phyloP scores from a whole-genome alignment of 1,140 invertebrate genomes.

The Drosophila sp. region DNA sequence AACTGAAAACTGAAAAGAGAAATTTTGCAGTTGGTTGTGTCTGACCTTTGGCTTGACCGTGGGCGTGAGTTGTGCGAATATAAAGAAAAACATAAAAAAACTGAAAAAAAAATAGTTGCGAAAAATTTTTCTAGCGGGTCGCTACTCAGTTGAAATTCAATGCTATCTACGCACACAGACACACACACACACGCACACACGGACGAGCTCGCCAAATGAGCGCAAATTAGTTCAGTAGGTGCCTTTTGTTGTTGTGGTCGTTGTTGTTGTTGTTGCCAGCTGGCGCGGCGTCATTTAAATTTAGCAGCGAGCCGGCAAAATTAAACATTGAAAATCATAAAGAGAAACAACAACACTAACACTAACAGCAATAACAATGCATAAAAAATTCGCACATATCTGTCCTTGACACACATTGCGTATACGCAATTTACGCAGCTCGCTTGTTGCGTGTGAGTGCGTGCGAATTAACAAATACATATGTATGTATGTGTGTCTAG shows the following conservation, averaged over 20 bases:
- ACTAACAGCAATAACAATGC: slow-evolving; percentile 3
- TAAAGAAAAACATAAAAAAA: slow-evolving; percentile 18
- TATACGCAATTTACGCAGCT: slow-evolving; percentile 80
- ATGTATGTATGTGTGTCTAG: slow-evolving; percentile 13
- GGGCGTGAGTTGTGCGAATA: slow-evolving; percentile 75
- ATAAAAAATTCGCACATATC: slow-evolving; percentile 81
- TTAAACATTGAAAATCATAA: slow-evolving; percentile 61
- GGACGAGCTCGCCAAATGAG: slow-evolving; percentile 12
- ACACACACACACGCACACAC: slow-evolving; percentile 21
- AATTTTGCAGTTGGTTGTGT: slow-evolving; percentile 53
- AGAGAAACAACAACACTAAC: slow-evolving; percentile 15
- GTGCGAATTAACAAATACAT: slow-evolving; percentile 50
- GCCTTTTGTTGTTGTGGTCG: slow-evolving; percentile 27
- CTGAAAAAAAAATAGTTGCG: slow-evolving; percentile 24
- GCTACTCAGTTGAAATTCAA: slow-evolving; percentile 65
- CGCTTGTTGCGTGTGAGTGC: slow-evolving; percentile 59
- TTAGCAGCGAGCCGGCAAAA: slow-evolving; percentile 63
- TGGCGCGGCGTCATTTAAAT: slow-evolving; percentile 67
- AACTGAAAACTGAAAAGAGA: slow-evolving; percentile 41
- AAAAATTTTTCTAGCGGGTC: slow-evolving; percentile 68
- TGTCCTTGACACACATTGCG: slow-evolving; percentile 84
- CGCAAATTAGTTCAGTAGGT: slow-evolving; percentile 79
- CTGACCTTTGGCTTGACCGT: slow-evolving; percentile 79
- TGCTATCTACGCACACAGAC: slow-evolving; percentile 68
- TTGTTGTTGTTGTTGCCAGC: slow-evolving; percentile 45